Evolutionary conservation across 2,113 vertebrate genomes (phyloP), one percentile per base, ranked within the genome.

Genomic region (Asarcornis scutulata): DNA sequence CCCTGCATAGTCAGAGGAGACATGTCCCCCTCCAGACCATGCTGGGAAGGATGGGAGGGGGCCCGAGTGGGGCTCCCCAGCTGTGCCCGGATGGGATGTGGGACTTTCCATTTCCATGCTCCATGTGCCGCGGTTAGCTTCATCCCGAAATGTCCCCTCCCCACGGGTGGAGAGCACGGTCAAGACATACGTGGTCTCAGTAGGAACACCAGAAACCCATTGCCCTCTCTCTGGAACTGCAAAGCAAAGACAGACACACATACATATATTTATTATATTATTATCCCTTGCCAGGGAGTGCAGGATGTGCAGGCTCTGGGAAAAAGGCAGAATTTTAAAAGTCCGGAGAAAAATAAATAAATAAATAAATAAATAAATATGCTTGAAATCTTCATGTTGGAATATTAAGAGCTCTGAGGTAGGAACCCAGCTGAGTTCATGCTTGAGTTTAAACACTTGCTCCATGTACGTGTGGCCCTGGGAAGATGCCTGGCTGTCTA

Each of bases 101-200:
- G 80, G 60, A 6, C 63, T 91, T 80, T 87, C 95, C 1, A 18
- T 29, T 2, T 29, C 91, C 6, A 42, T 86, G 7, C 83, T 74
- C 27, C 93, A 73, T 0, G 3, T 66, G 74, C 58, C 67, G 0
- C 0, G 26, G 7, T 86, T 69, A 7, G 68, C 97, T 52, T 98
- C 91, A 23, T 98, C 98, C 44, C 97, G 93, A 78, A 98, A 95
- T 1, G 97, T 98, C 89, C 97, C 98, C 75, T 99, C 98, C 48
- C 97, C 97, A 1, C 50, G 97, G 56, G 98, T 96, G 4, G 95
- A 96, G 63, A 98, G 48, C 10, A 97, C 96, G 4, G 98, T 98
- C 4, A 91, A 98, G 2, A 97, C 91, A 81, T 98, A 98, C 0
- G 26, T 85, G 29, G 95, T 94, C 73, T 97, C 97, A 2, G 94